phyloP scores from a whole-genome alignment of 2,113 vertebrate species.

The Amia ocellicauda region DNA sequence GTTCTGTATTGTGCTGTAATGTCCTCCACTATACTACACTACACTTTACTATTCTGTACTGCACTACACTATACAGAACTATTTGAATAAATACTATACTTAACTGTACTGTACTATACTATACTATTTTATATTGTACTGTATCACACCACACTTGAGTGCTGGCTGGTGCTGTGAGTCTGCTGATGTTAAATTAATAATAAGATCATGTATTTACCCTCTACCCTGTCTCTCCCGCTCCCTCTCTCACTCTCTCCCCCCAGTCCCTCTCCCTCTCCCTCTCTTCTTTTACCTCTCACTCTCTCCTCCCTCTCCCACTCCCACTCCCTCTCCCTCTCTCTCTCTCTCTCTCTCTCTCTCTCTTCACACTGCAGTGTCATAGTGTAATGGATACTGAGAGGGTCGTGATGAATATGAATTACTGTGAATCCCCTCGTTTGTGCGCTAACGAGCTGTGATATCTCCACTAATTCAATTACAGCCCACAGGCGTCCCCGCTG shows the following conservation, averaged over 20 bases:
- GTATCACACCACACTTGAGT: not conserved
- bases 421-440: too few species aligned
- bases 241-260: not conserved
- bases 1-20: too few species aligned
- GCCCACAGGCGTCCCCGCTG: too few species aligned
- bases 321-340: not conserved
- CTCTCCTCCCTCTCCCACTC: not conserved
- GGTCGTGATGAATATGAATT: too few species aligned
- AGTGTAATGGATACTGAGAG: too few species aligned
- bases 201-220: too few species aligned
- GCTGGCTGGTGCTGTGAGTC: not conserved
- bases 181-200: not conserved
- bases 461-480: too few species aligned
- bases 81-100: conserved; percentile 22
- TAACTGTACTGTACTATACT: not conserved
- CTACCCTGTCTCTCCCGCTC: not conserved
- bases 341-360: too few species aligned
- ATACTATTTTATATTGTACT: not conserved
- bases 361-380: too few species aligned
- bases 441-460: too few species aligned
- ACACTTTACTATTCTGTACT: too few species aligned
- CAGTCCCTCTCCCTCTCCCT: not conserved
- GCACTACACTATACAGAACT: too few species aligned
- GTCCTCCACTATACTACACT: conserved; percentile 25
- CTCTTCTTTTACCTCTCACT: not conserved